Conservation (phyloP, 2,888 invertebrate genomes). For the Cabera pusaria region DNA sequence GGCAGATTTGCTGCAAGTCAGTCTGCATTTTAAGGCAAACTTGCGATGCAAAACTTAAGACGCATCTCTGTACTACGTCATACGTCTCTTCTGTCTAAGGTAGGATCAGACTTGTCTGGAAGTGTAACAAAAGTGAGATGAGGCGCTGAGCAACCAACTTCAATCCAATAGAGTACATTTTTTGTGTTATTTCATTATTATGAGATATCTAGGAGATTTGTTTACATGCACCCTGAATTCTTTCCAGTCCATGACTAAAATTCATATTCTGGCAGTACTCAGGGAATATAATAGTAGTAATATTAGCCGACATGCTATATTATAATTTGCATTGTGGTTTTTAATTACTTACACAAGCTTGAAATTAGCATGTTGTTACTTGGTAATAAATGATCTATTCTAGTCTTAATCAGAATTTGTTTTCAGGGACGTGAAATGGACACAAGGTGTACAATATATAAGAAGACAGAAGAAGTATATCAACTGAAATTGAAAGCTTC, state of each 20-base stretch:
- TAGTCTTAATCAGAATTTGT: no score
- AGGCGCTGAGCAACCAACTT: no score
- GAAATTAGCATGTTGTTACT: no score
- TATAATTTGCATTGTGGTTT: constrained; percentile 47
- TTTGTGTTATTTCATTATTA: background rate
- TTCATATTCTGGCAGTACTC: constrained; percentile 57
- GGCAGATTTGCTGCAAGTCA: no score
- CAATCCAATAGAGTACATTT: no score
- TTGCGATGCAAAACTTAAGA: no score
- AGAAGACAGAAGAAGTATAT: constrained; percentile 98
- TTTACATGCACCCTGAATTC: constrained; percentile 52
- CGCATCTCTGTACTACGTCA: no score
- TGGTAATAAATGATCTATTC: no score
- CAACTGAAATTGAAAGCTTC: constrained; percentile 98
- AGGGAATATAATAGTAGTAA: constrained; percentile 53
- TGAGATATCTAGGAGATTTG: background rate
- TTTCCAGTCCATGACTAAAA: constrained; percentile 48
- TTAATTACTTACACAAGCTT: constrained; percentile 54
- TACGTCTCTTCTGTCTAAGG: no score
- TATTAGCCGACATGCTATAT: constrained; percentile 42
- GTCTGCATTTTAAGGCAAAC: no score
- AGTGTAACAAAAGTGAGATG: no score
- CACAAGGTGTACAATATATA: constrained; percentile 97
- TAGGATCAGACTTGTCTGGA: no score
- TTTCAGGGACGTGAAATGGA: constrained; percentile 94